Evolutionary conservation across 2,888 invertebrate species (phyloP).

Genomic region (Torymus auratus): DNA sequence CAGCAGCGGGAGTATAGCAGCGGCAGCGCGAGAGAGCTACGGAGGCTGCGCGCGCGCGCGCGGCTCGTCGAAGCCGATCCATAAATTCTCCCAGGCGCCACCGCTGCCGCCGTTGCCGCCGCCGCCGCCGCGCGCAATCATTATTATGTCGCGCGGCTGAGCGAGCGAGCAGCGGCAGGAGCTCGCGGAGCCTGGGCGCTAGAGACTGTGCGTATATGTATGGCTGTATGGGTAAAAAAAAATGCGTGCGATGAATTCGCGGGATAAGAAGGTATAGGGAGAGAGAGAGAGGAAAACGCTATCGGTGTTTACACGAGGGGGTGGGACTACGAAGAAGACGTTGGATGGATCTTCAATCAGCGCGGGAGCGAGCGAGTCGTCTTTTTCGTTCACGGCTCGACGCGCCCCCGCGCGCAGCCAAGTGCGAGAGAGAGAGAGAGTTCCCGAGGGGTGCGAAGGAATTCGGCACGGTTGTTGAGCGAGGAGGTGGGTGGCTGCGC

Average conservation of each 20-base stretch:
- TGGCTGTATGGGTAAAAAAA: not conserved
- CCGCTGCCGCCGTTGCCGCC: too few species aligned
- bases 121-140: conserved; percentile 34
- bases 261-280: not conserved
- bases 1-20: too few species aligned
- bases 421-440: not conserved
- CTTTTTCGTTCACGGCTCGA: too few species aligned
- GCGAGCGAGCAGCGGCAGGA: conserved; percentile 13
- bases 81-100: conserved; percentile 54
- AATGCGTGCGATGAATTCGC: not conserved
- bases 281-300: too few species aligned
- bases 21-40: not conserved
- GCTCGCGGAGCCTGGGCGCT: not conserved
- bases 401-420: too few species aligned
- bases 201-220: too few species aligned
- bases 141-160: conserved; percentile 45
- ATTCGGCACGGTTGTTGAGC: too few species aligned
- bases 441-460: not conserved
- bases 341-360: conserved; percentile 54
- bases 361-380: not conserved
- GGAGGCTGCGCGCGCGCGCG: not conserved
- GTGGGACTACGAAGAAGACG: conserved; percentile 44
- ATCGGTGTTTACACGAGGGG: too few species aligned
- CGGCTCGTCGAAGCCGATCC: conserved; percentile 51
- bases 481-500: too few species aligned